A percentile compares a stretch with the other conserved stretches of the same genome.
phyloP scores from a whole-genome alignment of 2,113 vertebrate species.

The Sphaerodactylus townsendi region DNA sequence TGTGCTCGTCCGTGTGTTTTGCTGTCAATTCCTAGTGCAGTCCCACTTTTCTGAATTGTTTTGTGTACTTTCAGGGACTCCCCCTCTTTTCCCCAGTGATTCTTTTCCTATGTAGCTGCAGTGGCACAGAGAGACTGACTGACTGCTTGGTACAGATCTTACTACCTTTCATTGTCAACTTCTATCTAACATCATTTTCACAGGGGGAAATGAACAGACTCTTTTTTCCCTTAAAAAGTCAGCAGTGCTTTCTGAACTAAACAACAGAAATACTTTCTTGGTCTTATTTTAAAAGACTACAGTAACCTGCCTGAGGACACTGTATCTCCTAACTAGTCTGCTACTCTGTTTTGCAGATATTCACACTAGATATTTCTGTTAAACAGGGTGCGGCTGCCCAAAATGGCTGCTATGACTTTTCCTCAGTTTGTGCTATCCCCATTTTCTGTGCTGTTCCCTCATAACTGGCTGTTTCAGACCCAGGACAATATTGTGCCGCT shows the following conservation, averaged over 20 bases:
- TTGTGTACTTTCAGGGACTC: neutral
- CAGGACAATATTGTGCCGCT: too few relatives aligned
- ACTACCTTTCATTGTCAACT: conserved; percentile 1
- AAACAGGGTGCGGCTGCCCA: neutral
- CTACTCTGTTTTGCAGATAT: neutral
- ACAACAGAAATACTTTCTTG: neutral
- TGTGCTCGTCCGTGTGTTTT: neutral
- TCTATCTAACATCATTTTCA: neutral
- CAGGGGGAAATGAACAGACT: conserved; percentile 1
- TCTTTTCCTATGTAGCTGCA: fast-evolving
- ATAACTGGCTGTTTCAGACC: neutral
- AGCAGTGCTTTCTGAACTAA: neutral
- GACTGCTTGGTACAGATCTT: neutral
- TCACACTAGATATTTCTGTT: neutral
- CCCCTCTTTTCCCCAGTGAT: neutral
- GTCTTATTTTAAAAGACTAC: neutral
- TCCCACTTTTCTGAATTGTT: neutral
- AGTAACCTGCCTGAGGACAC: neutral
- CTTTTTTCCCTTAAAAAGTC: neutral
- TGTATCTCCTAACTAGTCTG: neutral
- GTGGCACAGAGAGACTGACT: neutral
- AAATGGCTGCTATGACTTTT: neutral
- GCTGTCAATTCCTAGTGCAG: neutral
- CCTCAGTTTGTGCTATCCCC: neutral
- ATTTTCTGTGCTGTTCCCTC: neutral